Conservation (phyloP, 1,140 invertebrate genomes). For the Aradophagus sp. region DNA sequence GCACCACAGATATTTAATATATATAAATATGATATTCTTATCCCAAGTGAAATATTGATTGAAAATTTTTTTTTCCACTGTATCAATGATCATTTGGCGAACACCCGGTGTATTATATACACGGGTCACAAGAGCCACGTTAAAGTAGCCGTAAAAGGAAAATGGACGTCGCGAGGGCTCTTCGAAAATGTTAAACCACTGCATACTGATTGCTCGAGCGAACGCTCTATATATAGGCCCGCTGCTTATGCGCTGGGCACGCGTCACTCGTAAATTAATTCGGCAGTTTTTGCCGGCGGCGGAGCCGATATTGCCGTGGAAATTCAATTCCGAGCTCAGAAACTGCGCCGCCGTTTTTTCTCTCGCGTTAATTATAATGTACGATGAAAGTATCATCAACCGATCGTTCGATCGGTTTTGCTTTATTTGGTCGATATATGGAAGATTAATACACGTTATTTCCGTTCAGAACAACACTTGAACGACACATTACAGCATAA, state of each 20-base stretch:
- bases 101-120: slow-evolving; percentile 10
- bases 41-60: no score
- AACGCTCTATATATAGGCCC: slow-evolving; percentile 53
- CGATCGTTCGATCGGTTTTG: no score
- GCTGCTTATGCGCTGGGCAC: slow-evolving; percentile 58
- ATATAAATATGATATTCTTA: no score
- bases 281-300: slow-evolving; percentile 60
- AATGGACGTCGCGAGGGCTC: slow-evolving; percentile 28
- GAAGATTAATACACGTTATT: no score
- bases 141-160: slow-evolving; percentile 44
- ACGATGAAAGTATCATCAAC: no score
- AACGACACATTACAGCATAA: no score
- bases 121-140: slow-evolving; percentile 17
- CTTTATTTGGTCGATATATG: no score
- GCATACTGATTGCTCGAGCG: slow-evolving; percentile 22
- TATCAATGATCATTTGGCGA: slow-evolving; percentile 5
- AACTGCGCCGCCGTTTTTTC: slow-evolving; percentile 1
- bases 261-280: slow-evolving; percentile 66
- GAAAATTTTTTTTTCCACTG: no score
- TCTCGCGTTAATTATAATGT: not conserved
- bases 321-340: slow-evolving; percentile 27
- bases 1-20: no score
- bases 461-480: no score
- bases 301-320: slow-evolving; percentile 30
- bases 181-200: slow-evolving; percentile 31